Evolutionary conservation across 2,797 vertebrate genomes (phyloP).

Genomic region (Holocentrus rufus): DNA sequence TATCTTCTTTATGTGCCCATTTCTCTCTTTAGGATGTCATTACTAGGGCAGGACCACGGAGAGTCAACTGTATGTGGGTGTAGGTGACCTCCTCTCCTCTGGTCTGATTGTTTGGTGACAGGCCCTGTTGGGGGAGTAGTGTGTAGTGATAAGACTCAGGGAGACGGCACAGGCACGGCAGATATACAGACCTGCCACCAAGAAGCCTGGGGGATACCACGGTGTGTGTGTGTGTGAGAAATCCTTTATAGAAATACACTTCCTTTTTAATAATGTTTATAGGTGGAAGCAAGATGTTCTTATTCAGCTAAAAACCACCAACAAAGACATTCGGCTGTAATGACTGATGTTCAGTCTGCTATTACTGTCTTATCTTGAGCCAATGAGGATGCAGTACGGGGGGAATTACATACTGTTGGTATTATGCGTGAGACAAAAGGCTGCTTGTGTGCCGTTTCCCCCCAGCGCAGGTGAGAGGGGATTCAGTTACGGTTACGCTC

Average conservation of each 20-base stretch:
- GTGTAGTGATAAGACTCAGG: slow-evolving; percentile 62
- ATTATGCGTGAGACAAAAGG: slow-evolving; percentile 56
- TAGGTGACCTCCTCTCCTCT: slow-evolving; percentile 70
- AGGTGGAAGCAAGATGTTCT: slow-evolving; percentile 39
- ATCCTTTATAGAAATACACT: slow-evolving; percentile 43
- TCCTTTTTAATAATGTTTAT: slow-evolving; percentile 64
- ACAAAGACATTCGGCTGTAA: slow-evolving; percentile 43
- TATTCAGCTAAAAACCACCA: slow-evolving; percentile 45
- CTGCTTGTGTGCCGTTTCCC: slow-evolving; percentile 40
- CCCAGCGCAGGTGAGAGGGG: slow-evolving; percentile 33
- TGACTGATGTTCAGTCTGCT: slow-evolving; percentile 38
- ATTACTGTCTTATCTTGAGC: slow-evolving; percentile 57
- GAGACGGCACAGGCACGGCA: slow-evolving; percentile 47
- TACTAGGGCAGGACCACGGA: slow-evolving; percentile 52
- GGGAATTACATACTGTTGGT: slow-evolving; percentile 45
- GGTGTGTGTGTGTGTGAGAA: slow-evolving; percentile 20
- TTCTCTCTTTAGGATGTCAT: slow-evolving; percentile 74
- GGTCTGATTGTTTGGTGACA: slow-evolving; percentile 71
- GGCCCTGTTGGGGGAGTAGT: slow-evolving; percentile 58
- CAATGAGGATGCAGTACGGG: slow-evolving; percentile 38
- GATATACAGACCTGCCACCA: slow-evolving; percentile 48
- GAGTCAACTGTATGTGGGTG: slow-evolving; percentile 57
- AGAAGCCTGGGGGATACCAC: slow-evolving; percentile 28
- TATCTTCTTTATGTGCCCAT: slow-evolving; percentile 72
- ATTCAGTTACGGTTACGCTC: slow-evolving; percentile 59